Percentiles rank a stretch among this genome's conserved stretches.
phyloP scores from a whole-genome alignment of 2,113 vertebrate species.

The Lutjanus erythropterus region DNA sequence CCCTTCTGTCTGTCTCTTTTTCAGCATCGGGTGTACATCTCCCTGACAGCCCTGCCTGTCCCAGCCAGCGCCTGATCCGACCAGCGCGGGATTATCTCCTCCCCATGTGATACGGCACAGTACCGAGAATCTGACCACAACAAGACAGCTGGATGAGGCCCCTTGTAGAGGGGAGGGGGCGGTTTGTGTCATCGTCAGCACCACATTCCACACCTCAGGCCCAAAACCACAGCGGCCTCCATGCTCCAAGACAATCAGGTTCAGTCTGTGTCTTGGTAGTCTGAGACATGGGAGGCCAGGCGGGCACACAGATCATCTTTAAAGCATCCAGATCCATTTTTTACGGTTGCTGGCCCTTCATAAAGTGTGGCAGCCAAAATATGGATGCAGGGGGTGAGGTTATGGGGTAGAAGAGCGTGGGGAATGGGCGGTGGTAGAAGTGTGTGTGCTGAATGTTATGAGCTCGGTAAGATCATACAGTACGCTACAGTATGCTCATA shows the following conservation, averaged over 20 bases:
- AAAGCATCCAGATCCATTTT: slow-evolving; percentile 60
- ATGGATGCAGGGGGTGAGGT: slow-evolving; percentile 37
- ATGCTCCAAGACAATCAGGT: slow-evolving; percentile 45
- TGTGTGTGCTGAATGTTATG: slow-evolving; percentile 32
- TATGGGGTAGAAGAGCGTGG: neutral
- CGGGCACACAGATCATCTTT: slow-evolving; percentile 52
- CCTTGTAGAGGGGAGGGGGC: slow-evolving; percentile 24
- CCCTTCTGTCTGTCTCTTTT: slow-evolving; percentile 28
- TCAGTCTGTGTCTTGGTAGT: slow-evolving; percentile 12
- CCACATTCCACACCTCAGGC: slow-evolving; percentile 71
- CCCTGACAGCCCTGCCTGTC: slow-evolving; percentile 46
- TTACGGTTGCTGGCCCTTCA: slow-evolving; percentile 34
- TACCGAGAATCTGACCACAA: slow-evolving; percentile 80
- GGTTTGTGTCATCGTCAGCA: slow-evolving; percentile 58
- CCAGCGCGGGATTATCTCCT: slow-evolving; percentile 72
- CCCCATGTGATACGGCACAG: slow-evolving; percentile 77
- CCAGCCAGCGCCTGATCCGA: slow-evolving; percentile 64
- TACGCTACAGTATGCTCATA: slow-evolving; percentile 17
- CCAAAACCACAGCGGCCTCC: slow-evolving; percentile 48
- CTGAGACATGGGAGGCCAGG: slow-evolving; percentile 20
- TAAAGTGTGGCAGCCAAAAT: slow-evolving; percentile 55
- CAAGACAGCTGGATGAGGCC: slow-evolving; percentile 81
- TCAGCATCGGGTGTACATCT: slow-evolving; percentile 57
- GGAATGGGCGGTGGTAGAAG: slow-evolving; percentile 21
- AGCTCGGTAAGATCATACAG: slow-evolving; percentile 53